A percentile compares a stretch with the other conserved stretches of the same genome.
phyloP scores from a whole-genome alignment of 2,113 vertebrate species.

The Centrocercus urophasianus region DNA sequence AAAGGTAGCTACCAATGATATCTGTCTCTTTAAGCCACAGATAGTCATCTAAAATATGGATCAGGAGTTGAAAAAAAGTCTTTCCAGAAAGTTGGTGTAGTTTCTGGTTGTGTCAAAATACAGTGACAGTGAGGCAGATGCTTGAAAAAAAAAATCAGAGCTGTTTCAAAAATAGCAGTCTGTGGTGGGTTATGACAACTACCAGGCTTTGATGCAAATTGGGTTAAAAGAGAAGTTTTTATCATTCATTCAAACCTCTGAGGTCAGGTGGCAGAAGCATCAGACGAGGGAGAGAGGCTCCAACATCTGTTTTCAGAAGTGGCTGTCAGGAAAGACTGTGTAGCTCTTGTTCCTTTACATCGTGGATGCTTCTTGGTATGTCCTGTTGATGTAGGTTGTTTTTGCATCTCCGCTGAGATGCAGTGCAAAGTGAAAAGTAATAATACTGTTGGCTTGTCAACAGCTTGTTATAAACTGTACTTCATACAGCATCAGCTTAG shows the following conservation, averaged over 20 bases:
- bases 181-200: neutral
- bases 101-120: neutral
- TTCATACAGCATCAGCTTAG: neutral
- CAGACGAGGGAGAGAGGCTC: neutral
- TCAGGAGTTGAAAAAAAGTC: neutral
- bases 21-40: neutral
- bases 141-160: neutral
- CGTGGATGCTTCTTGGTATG: rapidly evolving
- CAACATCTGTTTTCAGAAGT: neutral
- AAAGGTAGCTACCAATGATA: neutral
- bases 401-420: neutral
- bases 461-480: neutral
- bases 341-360: neutral
- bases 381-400: neutral
- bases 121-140: neutral
- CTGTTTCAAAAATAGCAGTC: neutral
- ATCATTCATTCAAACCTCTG: neutral
- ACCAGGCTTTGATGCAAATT: neutral
- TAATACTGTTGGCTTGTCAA: neutral
- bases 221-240: neutral
- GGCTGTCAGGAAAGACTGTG: neutral
- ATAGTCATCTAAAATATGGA: neutral
- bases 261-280: neutral
- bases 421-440: neutral
- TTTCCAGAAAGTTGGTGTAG: neutral